Evolutionary conservation across 2,797 vertebrate genomes (phyloP), one percentile per base, ranked within the genome.

Genomic region (Pseudomugil gertrudae): DNA sequence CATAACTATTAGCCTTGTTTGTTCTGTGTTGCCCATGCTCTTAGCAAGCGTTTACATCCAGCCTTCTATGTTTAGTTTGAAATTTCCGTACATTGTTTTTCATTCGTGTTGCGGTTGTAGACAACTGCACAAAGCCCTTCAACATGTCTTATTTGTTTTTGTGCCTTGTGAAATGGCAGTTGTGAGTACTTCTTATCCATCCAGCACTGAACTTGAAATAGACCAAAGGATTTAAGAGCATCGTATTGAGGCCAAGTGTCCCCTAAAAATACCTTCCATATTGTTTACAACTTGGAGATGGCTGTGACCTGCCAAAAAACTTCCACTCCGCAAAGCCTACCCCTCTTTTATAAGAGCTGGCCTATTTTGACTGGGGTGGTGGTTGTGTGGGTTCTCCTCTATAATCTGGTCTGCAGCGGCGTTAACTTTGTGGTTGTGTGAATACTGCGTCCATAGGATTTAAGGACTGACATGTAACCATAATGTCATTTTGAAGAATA

Each of bases 281-380:
- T 86, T 88, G 90, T 87, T 90, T 87, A 87, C 82, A 79, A 78
- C 83, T 81, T 63, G 58, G 77, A 58, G 73, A 86, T 80, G 80
- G 72, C 70, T 56, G 53, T 82, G 86, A 80, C 78, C 87, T 75
- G 86, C 83, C 84, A 88, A 78, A 76, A 83, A 74, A 52, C 84
- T 70, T 84, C 86, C 69, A 86, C 56, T 1, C 57, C 71, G 76
- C 71, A 54, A 62, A 78, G 72, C 84, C 69, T 77, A 56, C 36
- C 63, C 24, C 35, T 64, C 36, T 84, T 88, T 77, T 76, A 78
- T 76, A 61, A 8, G 70, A 74, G 74, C 47, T 21, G 54, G 74
- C 76, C 67, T 55, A 60, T 77, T 84, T 78, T 52, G 67, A 72
- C 70, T 81, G 59, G 64, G 80, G 74, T 62, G 84, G 80, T 81